Base-by-base conservation (phyloP, 1,140 invertebrate species). In the Wiebesia pumilae region DNA sequence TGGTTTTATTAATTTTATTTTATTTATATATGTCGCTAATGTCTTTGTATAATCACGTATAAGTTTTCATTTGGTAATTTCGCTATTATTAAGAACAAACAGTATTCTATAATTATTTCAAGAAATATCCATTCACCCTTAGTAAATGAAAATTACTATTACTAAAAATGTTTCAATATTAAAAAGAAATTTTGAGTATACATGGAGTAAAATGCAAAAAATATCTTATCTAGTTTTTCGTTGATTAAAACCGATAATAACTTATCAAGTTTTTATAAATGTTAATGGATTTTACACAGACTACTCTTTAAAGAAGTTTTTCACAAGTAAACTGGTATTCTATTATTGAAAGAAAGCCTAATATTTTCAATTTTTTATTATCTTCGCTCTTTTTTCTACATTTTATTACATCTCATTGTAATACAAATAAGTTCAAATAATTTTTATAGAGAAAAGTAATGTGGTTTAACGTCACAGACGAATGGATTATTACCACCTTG, bases 401-500 rank as follows among this genome's bases (percentile, higher is more conserved):
- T 84, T 77, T 65, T 47, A 47, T 65, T n/a, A 12, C 7, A 78
- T 78, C 83, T 40, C 65, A 65, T 84, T 27, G 24, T 78, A 84
- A 77, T 65, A 58, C 9, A n/a, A 84, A 84, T 62, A 84, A 78
- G 6, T 62, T 47, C 3, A 19, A 58, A 78, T 78, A 84, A 84
- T 58, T 54, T 83, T 77, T 75, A 77, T 54, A 35, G 43, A 83
- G 33, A 14, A 16, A 58, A 77, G 65, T 58, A 73, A 54, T 58
- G 58, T 24, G 24, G 14, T 75, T 73, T 35, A 77, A 65, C 2
- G 47, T 75, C 51, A 33, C 30, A 24, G 35, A 0, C 35, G 30
- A 77, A 77, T 40, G 10, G 33, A 80, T 85, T 67, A 85, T 85
- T 67, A 67, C 58, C 35, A 58, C 43, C 62, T 85, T 73, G 77